Evolutionary conservation across 2,113 vertebrate species (phyloP).

Genomic region (Leptodactylus fuscus): DNA sequence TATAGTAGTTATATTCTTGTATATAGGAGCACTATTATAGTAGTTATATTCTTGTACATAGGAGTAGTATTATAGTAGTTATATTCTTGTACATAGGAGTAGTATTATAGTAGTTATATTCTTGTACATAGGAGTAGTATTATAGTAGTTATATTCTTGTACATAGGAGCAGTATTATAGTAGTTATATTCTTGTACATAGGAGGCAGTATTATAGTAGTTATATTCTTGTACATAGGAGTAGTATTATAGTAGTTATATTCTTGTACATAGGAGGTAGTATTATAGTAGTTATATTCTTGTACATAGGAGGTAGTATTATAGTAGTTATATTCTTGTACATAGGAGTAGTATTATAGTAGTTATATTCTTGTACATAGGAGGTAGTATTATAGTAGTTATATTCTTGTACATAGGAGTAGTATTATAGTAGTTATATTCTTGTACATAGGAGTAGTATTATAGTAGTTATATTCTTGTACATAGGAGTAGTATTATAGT

Average conservation of each 20-base stretch:
- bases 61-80: too few species aligned
- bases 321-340: constrained; percentile 13
- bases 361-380: constrained; percentile 1
- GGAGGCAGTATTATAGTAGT: constrained; percentile 6
- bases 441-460: background rate
- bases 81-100: too few species aligned
- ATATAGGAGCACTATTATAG: too few species aligned
- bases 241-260: constrained; percentile 8
- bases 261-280: background rate
- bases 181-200: constrained; percentile 16
- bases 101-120: too few species aligned
- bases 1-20: too few species aligned
- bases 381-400: background rate
- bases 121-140: background rate
- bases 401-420: background rate
- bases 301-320: background rate
- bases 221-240: background rate
- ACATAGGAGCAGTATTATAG: constrained; percentile 4
- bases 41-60: too few species aligned
- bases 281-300: background rate
- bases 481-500: constrained; percentile 2
- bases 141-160: background rate
- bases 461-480: constrained; percentile 20
- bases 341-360: constrained; percentile 14
- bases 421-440: constrained; percentile 28